A percentile compares a stretch with the other conserved stretches of the same genome.
Evolutionary conservation across 2,113 vertebrate species (phyloP).

Genomic region (Albula glossodonta): DNA sequence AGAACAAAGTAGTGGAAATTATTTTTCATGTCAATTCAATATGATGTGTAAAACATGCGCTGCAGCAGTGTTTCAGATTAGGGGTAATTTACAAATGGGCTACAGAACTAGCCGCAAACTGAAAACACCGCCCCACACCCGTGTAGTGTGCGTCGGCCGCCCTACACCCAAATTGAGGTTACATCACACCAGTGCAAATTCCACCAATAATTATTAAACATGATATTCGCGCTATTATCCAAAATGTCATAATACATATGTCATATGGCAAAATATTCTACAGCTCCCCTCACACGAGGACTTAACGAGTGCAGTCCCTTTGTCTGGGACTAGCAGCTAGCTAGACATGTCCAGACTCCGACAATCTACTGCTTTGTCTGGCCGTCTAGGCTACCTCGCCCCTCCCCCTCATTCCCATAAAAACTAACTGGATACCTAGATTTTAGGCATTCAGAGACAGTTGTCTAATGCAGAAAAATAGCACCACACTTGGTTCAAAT

Average conservation of each 20-base stretch:
- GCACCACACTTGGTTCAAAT: neutral
- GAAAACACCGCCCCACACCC: constrained; percentile 68
- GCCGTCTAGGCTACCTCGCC: constrained; percentile 58
- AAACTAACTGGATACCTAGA: neutral
- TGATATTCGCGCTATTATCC: neutral
- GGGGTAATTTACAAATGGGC: constrained; percentile 25
- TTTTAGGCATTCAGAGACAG: neutral
- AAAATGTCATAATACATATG: too few relatives aligned
- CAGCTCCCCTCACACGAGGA: neutral
- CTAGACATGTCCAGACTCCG: constrained; percentile 73
- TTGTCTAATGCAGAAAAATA: neutral
- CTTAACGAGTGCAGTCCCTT: constrained; percentile 53
- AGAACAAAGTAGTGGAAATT: neutral
- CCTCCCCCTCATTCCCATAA: constrained; percentile 53
- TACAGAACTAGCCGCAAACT: constrained; percentile 61
- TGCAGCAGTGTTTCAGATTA: neutral
- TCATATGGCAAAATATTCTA: too few relatives aligned
- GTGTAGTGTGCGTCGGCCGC: constrained; percentile 52
- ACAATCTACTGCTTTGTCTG: constrained; percentile 76
- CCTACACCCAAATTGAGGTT: constrained; percentile 25
- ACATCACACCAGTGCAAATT: constrained; percentile 2
- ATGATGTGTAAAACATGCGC: neutral
- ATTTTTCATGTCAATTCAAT: neutral
- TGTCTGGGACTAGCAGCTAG: constrained; percentile 64
- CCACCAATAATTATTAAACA: neutral